A percentile compares a stretch with the other conserved stretches of the same genome.
Evolutionary conservation across 2,888 invertebrate genomes (phyloP).

Genomic region (Branchinecta sandiegonensis): DNA sequence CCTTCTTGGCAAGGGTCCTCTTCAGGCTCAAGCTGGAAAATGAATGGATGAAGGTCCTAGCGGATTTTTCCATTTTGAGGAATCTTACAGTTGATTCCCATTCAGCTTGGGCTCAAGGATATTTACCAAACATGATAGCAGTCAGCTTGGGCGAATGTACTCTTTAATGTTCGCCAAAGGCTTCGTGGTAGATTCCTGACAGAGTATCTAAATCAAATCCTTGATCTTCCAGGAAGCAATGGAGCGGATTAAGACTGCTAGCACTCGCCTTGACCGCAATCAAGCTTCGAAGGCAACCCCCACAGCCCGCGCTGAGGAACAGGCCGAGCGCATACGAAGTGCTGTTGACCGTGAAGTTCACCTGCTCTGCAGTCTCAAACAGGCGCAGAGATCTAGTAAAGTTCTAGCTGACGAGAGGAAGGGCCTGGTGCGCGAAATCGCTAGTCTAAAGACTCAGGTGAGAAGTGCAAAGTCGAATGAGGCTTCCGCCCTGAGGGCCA

Average conservation of each 20-base stretch:
- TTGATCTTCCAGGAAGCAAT: slow-evolving; percentile 51
- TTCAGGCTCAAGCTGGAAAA: too few species aligned
- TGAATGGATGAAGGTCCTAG: too few species aligned
- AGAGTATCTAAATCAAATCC: too few species aligned
- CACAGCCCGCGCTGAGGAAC: neutral
- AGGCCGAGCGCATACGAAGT: neutral
- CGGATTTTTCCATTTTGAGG: too few species aligned
- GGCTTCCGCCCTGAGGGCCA: neutral
- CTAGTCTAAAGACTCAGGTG: neutral
- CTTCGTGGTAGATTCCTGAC: too few species aligned
- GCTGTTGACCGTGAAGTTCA: neutral
- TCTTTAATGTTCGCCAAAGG: too few species aligned
- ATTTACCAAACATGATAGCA: too few species aligned
- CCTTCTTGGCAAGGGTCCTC: too few species aligned
- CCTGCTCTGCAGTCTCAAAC: neutral
- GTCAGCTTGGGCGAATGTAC: too few species aligned
- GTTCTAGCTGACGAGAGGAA: neutral
- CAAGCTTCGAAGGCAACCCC: slow-evolving; percentile 53
- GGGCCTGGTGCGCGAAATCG: neutral
- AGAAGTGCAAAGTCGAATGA: neutral
- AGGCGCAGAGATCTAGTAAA: neutral
- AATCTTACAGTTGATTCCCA: too few species aligned
- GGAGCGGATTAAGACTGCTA: slow-evolving; percentile 68
- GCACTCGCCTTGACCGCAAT: slow-evolving; percentile 75
- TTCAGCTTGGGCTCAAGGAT: too few species aligned